Conservation (phyloP, 2,113 vertebrate genomes). For the Pygoscelis antarcticus region DNA sequence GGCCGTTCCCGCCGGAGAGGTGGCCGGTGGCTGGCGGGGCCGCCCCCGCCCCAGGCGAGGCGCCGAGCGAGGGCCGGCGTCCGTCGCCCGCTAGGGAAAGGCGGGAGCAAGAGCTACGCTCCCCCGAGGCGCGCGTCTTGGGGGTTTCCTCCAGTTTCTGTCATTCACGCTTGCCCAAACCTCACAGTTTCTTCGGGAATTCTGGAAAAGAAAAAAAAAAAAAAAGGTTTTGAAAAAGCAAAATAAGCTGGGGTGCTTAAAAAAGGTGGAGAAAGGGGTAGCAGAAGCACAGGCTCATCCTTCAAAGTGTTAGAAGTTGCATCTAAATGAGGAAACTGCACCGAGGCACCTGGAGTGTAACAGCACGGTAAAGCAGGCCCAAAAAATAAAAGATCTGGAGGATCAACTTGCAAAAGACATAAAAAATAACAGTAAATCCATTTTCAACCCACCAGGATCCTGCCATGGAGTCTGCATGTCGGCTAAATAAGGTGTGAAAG, state of each 20-base stretch:
- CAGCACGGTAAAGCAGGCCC: background rate
- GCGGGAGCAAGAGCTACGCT: rapidly evolving
- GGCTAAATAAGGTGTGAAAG: background rate
- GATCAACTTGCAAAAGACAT: background rate
- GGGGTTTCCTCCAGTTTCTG: background rate
- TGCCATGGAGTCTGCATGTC: background rate
- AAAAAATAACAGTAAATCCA: background rate
- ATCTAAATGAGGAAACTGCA: background rate
- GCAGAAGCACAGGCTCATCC: background rate
- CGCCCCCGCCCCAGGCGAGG: rapidly evolving
- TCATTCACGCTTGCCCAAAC: background rate
- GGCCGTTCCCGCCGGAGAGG: background rate
- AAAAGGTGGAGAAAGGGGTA: background rate
- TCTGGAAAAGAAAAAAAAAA: background rate
- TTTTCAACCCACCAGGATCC: background rate
- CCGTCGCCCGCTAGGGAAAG: rapidly evolving
- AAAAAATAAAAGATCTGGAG: background rate
- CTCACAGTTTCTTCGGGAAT: background rate
- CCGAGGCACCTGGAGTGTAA: no score
- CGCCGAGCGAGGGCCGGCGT: rapidly evolving
- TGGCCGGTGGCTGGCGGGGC: background rate
- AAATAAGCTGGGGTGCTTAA: rapidly evolving
- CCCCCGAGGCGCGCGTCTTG: rapidly evolving
- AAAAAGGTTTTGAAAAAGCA: background rate
- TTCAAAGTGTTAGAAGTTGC: background rate